Evolutionary conservation across 2,888 invertebrate species (phyloP).

Genomic region (Zygogramma bicolorata): DNA sequence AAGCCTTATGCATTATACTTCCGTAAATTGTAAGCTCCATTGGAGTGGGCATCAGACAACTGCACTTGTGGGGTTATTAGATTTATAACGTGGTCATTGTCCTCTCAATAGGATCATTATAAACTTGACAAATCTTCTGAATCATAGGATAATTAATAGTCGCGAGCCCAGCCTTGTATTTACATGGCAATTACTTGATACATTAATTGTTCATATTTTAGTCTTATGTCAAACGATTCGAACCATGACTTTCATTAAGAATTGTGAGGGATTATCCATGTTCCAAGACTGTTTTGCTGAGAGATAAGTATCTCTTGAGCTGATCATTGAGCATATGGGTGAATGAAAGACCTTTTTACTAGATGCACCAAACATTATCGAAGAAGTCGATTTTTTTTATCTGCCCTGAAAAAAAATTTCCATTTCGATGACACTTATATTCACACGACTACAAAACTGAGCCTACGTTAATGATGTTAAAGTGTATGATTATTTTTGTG

Average conservation of each 20-base stretch:
- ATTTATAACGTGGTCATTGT: conserved; percentile 39
- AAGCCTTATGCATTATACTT: neutral
- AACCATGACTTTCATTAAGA: neutral
- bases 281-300: no score
- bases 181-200: neutral
- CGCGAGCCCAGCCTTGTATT: neutral
- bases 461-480: no score
- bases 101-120: conserved; percentile 31
- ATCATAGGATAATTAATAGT: conserved; percentile 12
- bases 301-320: no score
- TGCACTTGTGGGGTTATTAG: conserved; percentile 38
- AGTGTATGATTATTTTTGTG: no score
- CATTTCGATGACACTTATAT: no score
- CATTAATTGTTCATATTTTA: neutral
- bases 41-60: conserved; percentile 30
- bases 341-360: no score
- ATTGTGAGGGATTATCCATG: neutral
- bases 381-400: no score
- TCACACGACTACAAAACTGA: no score
- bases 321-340: no score
- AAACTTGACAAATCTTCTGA: conserved; percentile 16
- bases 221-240: neutral
- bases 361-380: no score
- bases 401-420: no score
- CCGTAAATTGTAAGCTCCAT: neutral